Percentiles rank a stretch among this genome's conserved stretches.
These are phyloP conservation scores for Syrphus vitripennis DNA, from an alignment of 2,888 invertebrate genomes.

Conservation along the genomic window DNA sequence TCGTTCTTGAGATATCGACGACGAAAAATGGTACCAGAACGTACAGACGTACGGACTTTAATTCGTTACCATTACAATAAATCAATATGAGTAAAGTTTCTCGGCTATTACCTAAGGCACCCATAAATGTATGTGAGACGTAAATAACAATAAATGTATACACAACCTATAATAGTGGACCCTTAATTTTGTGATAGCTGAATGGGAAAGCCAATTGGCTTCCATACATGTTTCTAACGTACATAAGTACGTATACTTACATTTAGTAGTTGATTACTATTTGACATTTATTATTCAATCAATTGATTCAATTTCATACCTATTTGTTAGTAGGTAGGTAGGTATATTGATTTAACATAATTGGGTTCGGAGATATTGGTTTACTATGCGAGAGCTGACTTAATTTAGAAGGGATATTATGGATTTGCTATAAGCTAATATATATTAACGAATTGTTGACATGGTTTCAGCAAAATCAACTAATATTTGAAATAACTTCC, in stretches of 20 bases:
- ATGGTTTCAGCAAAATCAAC: background rate
- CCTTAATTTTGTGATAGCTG: background rate
- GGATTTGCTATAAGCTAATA: background rate
- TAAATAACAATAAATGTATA: background rate
- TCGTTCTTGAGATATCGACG: too few species aligned
- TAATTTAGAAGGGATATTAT: background rate
- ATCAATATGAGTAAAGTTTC: background rate
- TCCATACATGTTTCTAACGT: background rate
- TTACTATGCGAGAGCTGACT: background rate
- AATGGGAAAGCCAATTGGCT: too few species aligned
- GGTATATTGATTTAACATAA: background rate
- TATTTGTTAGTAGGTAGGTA: background rate
- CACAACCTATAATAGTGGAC: background rate
- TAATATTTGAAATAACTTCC: background rate
- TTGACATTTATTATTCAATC: constrained; percentile 4
- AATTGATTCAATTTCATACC: background rate
- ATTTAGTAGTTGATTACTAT: background rate
- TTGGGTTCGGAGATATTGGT: background rate
- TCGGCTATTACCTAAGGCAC: background rate
- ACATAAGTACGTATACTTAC: background rate
- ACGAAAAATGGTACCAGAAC: too few species aligned
- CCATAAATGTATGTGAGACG: background rate
- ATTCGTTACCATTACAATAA: background rate
- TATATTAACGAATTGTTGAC: background rate
- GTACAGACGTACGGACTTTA: too few species aligned